Percentiles rank a stretch among this genome's conserved stretches.
Evolutionary conservation across 1,140 invertebrate species (phyloP).

Genomic region (Hyphantria cunea): DNA sequence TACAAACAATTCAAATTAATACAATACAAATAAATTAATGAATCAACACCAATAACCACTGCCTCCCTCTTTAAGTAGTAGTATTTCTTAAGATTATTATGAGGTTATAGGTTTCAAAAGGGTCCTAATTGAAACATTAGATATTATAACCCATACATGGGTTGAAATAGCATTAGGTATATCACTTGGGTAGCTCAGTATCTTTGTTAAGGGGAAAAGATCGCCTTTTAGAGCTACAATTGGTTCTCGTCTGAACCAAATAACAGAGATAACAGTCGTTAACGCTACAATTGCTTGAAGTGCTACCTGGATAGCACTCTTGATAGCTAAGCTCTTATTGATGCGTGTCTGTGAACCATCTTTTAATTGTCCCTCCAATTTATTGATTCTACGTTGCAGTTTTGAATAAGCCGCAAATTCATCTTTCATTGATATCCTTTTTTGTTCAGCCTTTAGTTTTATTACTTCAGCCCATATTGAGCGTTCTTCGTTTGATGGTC

Average conservation of each 20-base stretch:
- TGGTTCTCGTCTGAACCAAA: conserved; percentile 70
- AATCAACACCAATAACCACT: too few relatives aligned
- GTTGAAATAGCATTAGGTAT: conserved; percentile 72
- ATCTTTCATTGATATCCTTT: conserved; percentile 74
- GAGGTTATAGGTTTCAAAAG: conserved; percentile 58
- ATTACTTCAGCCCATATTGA: conserved; percentile 59
- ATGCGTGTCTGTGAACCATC: conserved; percentile 60
- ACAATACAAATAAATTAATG: too few relatives aligned
- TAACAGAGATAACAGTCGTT: conserved; percentile 59
- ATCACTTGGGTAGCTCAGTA: conserved; percentile 72
- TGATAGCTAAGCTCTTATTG: conserved; percentile 63
- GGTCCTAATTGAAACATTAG: conserved; percentile 68
- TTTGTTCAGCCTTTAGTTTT: conserved; percentile 65
- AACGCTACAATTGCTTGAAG: conserved; percentile 63
- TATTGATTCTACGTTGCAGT: conserved; percentile 73
- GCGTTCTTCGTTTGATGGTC: conserved; percentile 63
- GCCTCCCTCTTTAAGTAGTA: too few relatives aligned
- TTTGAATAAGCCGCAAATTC: conserved; percentile 79
- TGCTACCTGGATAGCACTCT: conserved; percentile 60
- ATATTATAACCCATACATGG: conserved; percentile 75
- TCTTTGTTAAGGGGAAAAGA: conserved; percentile 63
- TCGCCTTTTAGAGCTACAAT: conserved; percentile 67
- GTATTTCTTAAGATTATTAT: conserved; percentile 7
- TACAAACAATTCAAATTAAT: too few relatives aligned
- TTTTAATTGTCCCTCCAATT: conserved; percentile 64